Percentiles rank a stretch among this genome's conserved stretches.
These are phyloP conservation scores for Deilephila elpenor DNA, from an alignment of 2,888 invertebrate species.

Conservation along the genomic window DNA sequence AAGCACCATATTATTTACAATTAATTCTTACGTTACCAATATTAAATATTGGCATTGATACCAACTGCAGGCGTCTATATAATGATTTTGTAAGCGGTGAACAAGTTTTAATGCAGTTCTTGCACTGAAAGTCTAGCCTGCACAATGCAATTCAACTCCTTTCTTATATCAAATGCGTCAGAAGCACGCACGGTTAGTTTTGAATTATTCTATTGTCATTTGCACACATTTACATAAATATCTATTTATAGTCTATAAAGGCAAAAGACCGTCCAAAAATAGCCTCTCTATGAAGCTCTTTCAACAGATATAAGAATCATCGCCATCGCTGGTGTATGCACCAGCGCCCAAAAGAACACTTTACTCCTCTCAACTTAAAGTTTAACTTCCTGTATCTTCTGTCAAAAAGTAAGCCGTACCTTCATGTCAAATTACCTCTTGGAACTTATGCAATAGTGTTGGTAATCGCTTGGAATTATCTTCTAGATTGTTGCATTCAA, in stretches of 20 bases:
- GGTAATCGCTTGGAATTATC: slow-evolving; percentile 33
- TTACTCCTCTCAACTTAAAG: neutral
- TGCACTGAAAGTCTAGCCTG: neutral
- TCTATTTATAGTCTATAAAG: slow-evolving; percentile 3
- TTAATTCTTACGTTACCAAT: no score
- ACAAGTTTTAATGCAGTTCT: no score
- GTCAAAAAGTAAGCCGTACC: neutral
- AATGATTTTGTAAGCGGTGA: no score
- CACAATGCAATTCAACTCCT: slow-evolving; percentile 1
- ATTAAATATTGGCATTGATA: no score
- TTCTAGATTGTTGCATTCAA: slow-evolving; percentile 47
- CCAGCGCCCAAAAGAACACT: neutral
- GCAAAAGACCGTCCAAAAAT: slow-evolving; percentile 6
- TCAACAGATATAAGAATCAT: slow-evolving; percentile 23
- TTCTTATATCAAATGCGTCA: neutral
- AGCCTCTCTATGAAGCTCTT: slow-evolving; percentile 18
- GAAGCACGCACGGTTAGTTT: slow-evolving; percentile 11
- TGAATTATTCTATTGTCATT: slow-evolving; percentile 1
- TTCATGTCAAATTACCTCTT: slow-evolving; percentile 26
- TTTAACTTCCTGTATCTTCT: neutral
- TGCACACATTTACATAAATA: neutral
- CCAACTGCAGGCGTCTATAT: no score
- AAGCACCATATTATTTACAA: no score
- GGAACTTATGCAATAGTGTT: slow-evolving; percentile 25
- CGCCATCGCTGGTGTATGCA: no score